Evolutionary conservation across 2,113 vertebrate species (phyloP).

Genomic region (Protobothrops flavoviridis): DNA sequence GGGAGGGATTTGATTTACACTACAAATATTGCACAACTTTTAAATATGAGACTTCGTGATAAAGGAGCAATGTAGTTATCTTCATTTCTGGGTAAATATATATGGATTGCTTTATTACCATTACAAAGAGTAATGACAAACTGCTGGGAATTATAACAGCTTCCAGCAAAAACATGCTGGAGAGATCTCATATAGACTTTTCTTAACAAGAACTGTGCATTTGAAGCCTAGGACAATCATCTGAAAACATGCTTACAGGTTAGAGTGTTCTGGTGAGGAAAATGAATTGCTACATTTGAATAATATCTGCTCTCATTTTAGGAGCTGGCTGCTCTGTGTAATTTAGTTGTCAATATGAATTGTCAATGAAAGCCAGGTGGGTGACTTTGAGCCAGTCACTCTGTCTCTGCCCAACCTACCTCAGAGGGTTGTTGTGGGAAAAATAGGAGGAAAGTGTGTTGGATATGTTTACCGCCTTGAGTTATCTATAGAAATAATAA

Average conservation of each 20-base stretch:
- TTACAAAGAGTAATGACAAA: not conserved
- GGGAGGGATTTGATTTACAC: not conserved
- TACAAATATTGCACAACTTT: not conserved
- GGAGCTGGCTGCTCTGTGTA: not conserved
- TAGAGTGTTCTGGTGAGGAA: not conserved
- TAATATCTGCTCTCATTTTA: not conserved
- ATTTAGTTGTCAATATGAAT: not conserved
- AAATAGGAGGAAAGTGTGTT: not conserved
- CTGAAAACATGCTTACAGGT: not conserved
- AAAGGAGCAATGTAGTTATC: not conserved
- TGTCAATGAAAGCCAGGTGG: not conserved
- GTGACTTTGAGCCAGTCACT: not conserved
- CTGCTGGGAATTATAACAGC: not conserved
- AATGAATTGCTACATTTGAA: not conserved
- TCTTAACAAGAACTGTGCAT: not conserved
- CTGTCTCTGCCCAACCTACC: not conserved
- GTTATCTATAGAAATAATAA: not conserved
- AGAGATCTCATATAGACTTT: not conserved
- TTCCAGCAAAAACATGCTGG: not conserved
- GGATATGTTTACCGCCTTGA: not conserved
- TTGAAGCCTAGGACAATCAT: not conserved
- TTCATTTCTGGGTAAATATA: not conserved
- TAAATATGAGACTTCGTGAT: not conserved
- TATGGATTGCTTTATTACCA: not conserved
- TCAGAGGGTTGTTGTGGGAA: not conserved